Conservation (phyloP, 2,113 vertebrate species). For the Phasianus colchicus region DNA sequence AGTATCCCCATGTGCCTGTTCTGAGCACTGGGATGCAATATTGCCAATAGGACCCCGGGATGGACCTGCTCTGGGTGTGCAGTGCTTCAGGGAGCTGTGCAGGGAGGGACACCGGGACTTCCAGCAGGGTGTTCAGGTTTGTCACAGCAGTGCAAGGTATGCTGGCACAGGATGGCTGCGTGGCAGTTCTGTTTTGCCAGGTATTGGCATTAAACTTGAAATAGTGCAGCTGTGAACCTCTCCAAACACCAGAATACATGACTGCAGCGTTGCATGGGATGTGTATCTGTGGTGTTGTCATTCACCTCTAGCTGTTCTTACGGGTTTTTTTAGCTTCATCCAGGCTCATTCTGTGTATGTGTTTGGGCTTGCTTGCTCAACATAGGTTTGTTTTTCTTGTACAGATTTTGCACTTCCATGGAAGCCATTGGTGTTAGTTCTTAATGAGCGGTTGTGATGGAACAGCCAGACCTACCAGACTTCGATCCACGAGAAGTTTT, state of each 20-base stretch:
- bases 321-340: not conserved
- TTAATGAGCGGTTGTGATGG: not conserved
- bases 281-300: not conserved
- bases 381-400: not conserved
- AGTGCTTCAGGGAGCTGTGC: not conserved
- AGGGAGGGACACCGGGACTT: not conserved
- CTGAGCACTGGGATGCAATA: not conserved
- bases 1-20: constrained; percentile 25
- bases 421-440: not conserved
- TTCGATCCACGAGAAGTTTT: constrained; percentile 8
- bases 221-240: not conserved
- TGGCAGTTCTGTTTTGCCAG: not conserved
- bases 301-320: not conserved
- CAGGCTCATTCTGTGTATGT: not conserved
- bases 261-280: not conserved
- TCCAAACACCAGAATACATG: not conserved
- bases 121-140: not conserved
- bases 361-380: not conserved
- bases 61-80: not conserved
- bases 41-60: constrained; percentile 5
- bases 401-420: not conserved
- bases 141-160: not conserved
- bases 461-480: not conserved
- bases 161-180: not conserved
- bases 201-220: not conserved